A percentile compares a stretch with the other conserved stretches of the same genome.
These are phyloP conservation scores for Sesamia inferens DNA, from an alignment of 2,888 invertebrate species.

Conservation along the genomic window DNA sequence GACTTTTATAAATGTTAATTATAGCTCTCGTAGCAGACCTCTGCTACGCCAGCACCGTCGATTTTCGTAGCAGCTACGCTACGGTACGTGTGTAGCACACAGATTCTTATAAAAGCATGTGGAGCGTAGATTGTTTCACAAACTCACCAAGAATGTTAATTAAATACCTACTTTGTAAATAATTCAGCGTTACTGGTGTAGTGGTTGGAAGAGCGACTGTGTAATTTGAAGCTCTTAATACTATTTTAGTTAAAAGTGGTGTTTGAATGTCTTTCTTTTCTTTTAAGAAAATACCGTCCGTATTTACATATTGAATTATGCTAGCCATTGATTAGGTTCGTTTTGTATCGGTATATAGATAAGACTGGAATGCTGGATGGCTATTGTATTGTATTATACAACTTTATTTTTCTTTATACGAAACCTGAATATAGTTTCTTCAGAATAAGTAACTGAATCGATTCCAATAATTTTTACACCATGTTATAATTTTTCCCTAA, in stretches of 20 bases:
- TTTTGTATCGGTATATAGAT: not conserved
- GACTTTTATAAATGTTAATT: too few species aligned
- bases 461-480: too few species aligned
- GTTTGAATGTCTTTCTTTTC: not conserved
- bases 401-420: too few species aligned
- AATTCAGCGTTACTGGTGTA: constrained; percentile 27
- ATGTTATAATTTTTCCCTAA: too few species aligned
- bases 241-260: not conserved
- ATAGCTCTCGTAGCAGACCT: constrained; percentile 32
- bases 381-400: too few species aligned
- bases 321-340: too few species aligned
- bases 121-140: constrained; percentile 51
- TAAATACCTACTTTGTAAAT: constrained; percentile 55
- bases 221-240: constrained; percentile 4
- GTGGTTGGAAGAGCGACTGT: constrained; percentile 5
- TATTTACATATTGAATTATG: not conserved
- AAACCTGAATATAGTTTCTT: too few species aligned
- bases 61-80: constrained; percentile 41
- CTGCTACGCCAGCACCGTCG: constrained; percentile 29
- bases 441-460: too few species aligned
- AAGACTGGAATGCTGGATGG: not conserved
- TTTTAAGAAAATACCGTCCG: too few species aligned
- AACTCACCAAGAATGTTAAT: constrained; percentile 61
- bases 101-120: constrained; percentile 57
- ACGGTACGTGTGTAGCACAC: constrained; percentile 50